Base-by-base conservation (phyloP, 2,888 invertebrate species). In the Tachina lurida region DNA sequence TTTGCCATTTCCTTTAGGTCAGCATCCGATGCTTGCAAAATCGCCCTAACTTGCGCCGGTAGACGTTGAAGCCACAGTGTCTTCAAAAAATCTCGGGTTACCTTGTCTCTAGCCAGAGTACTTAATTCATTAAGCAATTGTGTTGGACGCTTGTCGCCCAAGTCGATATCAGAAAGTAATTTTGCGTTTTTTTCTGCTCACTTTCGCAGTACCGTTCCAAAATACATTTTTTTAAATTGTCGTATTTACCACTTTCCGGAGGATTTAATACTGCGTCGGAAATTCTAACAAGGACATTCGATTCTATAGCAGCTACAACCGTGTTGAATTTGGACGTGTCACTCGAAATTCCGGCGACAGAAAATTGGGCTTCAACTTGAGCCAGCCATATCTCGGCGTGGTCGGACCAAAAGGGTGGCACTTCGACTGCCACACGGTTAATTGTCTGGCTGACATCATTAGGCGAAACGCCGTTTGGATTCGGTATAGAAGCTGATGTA, bases 311-410 rank as follows among this genome's bases (percentile, higher is more conserved):
- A 2, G 88, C 87, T 0, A 89, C 84, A 0, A 90, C 87, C 22
- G 88, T 87, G 3, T 88, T 78, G 49, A 88, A 90, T 56, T 89
- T 91, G 0, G 88, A 87, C 0, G 31, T 8, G 31, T 90, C 90
- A 1, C 71, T 43, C 0, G 70, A 87, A 7, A 90, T 88, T 0
- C 87, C 80, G 1, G 87, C 67, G 1, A 87, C 73, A 0, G 60
- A 58, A 76, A 91, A 90, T 60, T 89, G 89, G 0, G 88, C 87
- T 39, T 90, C 90, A 5, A 89, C 47, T 47, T 89, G 88, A 0
- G 89, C 88, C 47, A 91, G 89, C 90, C 89, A 91, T 54, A 90
- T 65, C 22, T 88, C 89, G 22, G 22, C 22, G 22, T 88, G 87
- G 1, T 87, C 84, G 1, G 88, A 31, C 84, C 88, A 88, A 54